Evolutionary conservation across 2,888 invertebrate genomes (phyloP).

Genomic region (Coelopa pilipes): DNA sequence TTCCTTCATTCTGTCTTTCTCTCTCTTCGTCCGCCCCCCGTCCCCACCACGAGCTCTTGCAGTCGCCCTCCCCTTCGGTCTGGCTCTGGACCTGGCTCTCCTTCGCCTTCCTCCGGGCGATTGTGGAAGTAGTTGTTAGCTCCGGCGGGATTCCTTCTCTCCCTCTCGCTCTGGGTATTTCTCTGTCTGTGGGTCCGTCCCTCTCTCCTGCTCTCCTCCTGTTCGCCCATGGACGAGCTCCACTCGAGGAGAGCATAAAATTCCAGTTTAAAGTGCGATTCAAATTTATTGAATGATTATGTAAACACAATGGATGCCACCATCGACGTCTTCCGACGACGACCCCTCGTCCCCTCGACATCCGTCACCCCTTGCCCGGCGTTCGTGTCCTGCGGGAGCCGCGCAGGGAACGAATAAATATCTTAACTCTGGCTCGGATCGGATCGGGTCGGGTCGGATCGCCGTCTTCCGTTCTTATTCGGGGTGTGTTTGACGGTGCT

Average conservation of each 20-base stretch:
- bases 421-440: neutral
- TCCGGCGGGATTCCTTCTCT: too few relatives aligned
- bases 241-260: constrained; percentile 21
- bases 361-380: neutral
- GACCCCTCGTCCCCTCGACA: neutral
- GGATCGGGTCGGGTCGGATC: too few relatives aligned
- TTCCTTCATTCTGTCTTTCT: neutral
- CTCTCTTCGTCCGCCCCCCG: neutral
- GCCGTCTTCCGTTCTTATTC: too few relatives aligned
- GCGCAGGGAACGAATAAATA: neutral
- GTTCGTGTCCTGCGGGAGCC: constrained; percentile 1
- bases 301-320: constrained; percentile 28
- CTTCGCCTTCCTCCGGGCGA: neutral
- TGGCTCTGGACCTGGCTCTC: neutral
- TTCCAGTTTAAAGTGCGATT: constrained; percentile 31
- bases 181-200: too few relatives aligned
- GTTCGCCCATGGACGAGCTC: neutral
- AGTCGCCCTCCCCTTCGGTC: neutral
- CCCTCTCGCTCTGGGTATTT: too few relatives aligned
- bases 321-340: neutral
- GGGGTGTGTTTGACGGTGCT: neutral
- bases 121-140: too few relatives aligned
- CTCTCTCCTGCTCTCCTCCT: neutral
- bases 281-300: constrained; percentile 33
- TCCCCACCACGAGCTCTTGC: neutral